Percentiles rank a stretch among this genome's conserved stretches.
Conservation (phyloP, 2,797 vertebrate genomes). For the Poliocrania exsul region DNA sequence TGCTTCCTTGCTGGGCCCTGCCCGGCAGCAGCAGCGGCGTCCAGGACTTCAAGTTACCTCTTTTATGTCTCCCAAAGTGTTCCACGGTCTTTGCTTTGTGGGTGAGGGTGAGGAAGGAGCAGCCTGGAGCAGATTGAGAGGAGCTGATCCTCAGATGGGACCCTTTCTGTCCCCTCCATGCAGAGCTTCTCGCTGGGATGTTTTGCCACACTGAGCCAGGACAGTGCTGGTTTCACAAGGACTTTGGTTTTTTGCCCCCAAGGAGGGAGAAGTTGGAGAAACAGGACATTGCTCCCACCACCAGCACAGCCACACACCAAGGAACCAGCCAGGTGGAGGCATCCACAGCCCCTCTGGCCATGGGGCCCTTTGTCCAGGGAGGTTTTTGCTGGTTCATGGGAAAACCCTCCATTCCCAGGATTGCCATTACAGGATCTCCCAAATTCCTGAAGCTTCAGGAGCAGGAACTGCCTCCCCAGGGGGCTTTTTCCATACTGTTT, state of each 20-base stretch:
- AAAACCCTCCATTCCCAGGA: fast-evolving
- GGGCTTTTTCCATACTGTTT: background rate
- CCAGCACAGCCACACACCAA: fast-evolving
- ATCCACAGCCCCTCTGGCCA: fast-evolving
- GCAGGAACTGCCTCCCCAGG: background rate
- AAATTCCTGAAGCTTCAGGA: background rate
- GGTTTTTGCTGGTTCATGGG: fast-evolving
- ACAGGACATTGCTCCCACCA: fast-evolving
- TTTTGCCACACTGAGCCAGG: background rate
- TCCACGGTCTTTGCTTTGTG: fast-evolving
- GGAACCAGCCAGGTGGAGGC: fast-evolving
- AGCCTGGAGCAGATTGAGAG: fast-evolving
- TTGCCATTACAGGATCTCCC: fast-evolving
- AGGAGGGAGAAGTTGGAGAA: background rate
- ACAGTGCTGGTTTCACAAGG: fast-evolving
- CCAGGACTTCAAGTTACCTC: background rate
- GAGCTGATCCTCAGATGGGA: background rate
- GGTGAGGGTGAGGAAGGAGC: background rate
- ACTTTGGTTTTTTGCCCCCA: background rate
- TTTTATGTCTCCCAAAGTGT: fast-evolving
- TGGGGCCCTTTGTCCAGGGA: background rate
- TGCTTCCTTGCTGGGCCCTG: background rate
- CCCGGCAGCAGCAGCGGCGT: background rate
- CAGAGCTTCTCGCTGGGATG: background rate
- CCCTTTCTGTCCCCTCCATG: fast-evolving